These are phyloP conservation scores for Serripes groenlandicus DNA, from an alignment of 2,888 invertebrate species.

Conservation along the genomic window DNA sequence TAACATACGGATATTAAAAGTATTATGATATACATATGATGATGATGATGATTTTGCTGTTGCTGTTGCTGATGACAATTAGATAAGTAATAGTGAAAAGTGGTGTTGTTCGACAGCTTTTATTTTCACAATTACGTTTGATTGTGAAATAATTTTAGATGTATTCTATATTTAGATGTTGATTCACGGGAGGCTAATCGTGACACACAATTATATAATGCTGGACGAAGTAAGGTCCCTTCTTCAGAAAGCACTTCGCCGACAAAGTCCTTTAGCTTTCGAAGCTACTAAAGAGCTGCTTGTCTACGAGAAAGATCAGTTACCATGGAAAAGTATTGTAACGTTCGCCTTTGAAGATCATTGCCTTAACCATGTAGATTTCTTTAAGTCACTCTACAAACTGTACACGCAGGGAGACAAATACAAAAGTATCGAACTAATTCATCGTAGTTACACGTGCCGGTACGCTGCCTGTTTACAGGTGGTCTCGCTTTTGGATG, in stretches of 20 bases:
- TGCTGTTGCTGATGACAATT: no score
- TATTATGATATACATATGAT: no score
- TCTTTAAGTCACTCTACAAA: constrained; percentile 16
- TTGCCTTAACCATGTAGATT: constrained; percentile 40
- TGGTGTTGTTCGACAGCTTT: no score
- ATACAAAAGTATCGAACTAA: constrained; percentile 34
- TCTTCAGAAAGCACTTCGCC: constrained; percentile 50
- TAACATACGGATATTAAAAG: no score
- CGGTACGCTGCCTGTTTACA: constrained; percentile 50
- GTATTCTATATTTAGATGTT: constrained; percentile 28
- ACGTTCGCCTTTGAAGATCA: constrained; percentile 60
- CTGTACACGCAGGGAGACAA: constrained; percentile 25
- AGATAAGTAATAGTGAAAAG: no score
- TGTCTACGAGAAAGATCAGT: constrained; percentile 39
- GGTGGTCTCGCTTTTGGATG: constrained; percentile 39
- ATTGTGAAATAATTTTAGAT: neutral
- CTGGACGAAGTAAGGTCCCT: constrained; percentile 56
- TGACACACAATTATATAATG: constrained; percentile 46
- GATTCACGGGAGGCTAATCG: constrained; percentile 50
- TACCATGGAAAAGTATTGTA: constrained; percentile 49
- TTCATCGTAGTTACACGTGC: constrained; percentile 42
- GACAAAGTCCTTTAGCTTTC: constrained; percentile 22
- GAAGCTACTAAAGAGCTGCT: constrained; percentile 53
- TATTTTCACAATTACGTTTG: neutral
- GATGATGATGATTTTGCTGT: no score